Evolutionary conservation across 2,888 invertebrate genomes (phyloP).

Genomic region (Ormia ochracea): DNA sequence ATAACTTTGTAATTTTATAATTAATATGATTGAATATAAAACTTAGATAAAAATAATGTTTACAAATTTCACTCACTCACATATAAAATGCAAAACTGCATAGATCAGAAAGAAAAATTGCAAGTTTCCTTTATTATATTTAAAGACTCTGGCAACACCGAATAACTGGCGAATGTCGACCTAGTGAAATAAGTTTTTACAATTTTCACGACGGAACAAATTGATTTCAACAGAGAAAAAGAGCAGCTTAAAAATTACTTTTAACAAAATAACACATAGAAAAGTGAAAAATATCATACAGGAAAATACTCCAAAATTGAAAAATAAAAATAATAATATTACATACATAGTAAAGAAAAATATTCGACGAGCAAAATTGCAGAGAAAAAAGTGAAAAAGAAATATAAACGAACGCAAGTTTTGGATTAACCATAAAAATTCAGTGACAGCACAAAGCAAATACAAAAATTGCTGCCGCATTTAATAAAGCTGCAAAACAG

Average conservation of each 20-base stretch:
- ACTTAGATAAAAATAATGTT: too few species aligned
- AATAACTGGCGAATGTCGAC: slow-evolving; percentile 53
- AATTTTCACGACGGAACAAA: slow-evolving; percentile 58
- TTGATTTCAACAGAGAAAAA: slow-evolving; percentile 50
- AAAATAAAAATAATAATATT: slow-evolving; percentile 36
- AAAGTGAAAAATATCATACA: slow-evolving; percentile 14
- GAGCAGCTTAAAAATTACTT: slow-evolving; percentile 48
- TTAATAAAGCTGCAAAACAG: slow-evolving; percentile 25
- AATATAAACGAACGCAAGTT: slow-evolving; percentile 55
- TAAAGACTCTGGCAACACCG: slow-evolving; percentile 26
- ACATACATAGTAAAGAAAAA: slow-evolving; percentile 41
- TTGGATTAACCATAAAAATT: slow-evolving; percentile 39
- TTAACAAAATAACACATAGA: slow-evolving; percentile 12
- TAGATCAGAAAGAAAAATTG: slow-evolving; percentile 21
- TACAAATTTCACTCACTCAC: too few species aligned
- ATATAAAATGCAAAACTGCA: slow-evolving; percentile 9
- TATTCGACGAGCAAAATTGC: slow-evolving; percentile 51
- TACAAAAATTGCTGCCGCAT: slow-evolving; percentile 42
- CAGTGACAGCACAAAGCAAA: slow-evolving; percentile 52
- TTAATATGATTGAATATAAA: too few species aligned
- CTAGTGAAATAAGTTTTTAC: slow-evolving; percentile 56
- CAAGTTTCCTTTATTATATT: slow-evolving; percentile 23
- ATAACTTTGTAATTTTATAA: too few species aligned
- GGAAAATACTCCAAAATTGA: slow-evolving; percentile 7
- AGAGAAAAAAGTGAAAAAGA: slow-evolving; percentile 40